Percentiles rank a stretch among this genome's conserved stretches.
Evolutionary conservation across 2,113 vertebrate species (phyloP).

Genomic region (Centrocercus urophasianus): DNA sequence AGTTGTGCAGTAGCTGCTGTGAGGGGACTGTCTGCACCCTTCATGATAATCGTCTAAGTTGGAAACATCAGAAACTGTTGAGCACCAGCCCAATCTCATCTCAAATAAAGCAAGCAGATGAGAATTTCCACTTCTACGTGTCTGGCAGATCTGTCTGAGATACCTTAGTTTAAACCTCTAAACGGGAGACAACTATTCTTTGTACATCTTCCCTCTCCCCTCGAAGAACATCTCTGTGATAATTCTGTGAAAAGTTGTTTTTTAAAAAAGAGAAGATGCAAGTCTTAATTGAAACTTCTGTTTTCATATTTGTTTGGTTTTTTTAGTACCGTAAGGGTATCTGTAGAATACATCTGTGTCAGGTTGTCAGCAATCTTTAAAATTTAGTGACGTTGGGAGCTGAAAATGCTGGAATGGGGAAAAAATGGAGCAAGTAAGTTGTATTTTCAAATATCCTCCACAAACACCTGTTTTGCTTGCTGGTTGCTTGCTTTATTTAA

Average conservation of each 20-base stretch:
- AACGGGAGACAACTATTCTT: background rate
- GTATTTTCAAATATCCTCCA: background rate
- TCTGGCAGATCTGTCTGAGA: background rate
- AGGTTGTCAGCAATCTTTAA: background rate
- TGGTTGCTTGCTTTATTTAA: background rate
- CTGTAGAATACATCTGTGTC: background rate
- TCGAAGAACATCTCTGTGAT: background rate
- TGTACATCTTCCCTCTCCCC: background rate
- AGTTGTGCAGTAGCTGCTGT: background rate
- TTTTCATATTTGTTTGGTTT: background rate
- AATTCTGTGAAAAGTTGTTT: background rate
- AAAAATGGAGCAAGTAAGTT: conserved; percentile 77
- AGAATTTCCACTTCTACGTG: background rate
- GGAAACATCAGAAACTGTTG: background rate
- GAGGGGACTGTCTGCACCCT: background rate
- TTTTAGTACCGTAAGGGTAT: background rate
- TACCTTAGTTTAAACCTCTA: background rate
- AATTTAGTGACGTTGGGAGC: conserved; percentile 69
- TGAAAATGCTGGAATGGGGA: conserved; percentile 81
- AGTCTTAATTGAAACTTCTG: background rate
- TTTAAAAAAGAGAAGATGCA: background rate
- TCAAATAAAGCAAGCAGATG: background rate
- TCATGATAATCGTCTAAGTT: background rate
- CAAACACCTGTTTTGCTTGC: background rate
- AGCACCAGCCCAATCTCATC: background rate